These are phyloP conservation scores for Melinopterus prodromus DNA, from an alignment of 2,888 invertebrate genomes.

Conservation along the genomic window DNA sequence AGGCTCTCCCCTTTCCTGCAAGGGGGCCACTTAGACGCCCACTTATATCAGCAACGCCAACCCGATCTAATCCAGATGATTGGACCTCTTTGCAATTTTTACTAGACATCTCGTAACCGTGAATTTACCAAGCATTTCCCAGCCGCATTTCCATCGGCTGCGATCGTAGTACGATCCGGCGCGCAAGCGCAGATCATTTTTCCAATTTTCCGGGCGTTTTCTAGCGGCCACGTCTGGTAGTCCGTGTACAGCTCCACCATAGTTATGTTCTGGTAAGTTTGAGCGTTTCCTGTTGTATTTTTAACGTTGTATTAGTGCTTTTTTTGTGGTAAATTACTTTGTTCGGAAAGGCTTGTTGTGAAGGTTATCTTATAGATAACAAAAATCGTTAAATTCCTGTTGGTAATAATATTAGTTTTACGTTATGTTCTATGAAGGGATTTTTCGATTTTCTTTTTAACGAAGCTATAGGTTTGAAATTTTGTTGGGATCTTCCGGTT, in stretches of 20 bases:
- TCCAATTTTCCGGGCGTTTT: neutral
- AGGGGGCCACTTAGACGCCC: neutral
- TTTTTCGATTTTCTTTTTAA: neutral
- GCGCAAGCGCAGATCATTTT: neutral
- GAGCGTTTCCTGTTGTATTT: neutral
- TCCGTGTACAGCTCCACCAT: neutral
- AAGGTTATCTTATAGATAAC: neutral
- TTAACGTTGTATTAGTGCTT: neutral
- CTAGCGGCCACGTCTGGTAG: neutral
- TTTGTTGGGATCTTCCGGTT: neutral
- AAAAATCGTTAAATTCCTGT: neutral
- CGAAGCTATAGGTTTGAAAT: neutral
- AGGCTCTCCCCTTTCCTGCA: neutral
- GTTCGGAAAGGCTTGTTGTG: neutral
- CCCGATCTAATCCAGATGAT: neutral
- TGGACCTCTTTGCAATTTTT: neutral
- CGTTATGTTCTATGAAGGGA: neutral
- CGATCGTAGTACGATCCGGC: neutral
- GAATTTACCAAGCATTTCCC: neutral
- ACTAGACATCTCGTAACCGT: neutral
- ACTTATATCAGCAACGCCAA: neutral
- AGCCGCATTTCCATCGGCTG: neutral
- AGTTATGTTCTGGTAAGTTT: neutral
- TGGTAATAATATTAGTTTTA: neutral
- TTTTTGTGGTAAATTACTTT: neutral